Conservation (phyloP, 2,113 vertebrate genomes). For the Forbesichthys agassizii region DNA sequence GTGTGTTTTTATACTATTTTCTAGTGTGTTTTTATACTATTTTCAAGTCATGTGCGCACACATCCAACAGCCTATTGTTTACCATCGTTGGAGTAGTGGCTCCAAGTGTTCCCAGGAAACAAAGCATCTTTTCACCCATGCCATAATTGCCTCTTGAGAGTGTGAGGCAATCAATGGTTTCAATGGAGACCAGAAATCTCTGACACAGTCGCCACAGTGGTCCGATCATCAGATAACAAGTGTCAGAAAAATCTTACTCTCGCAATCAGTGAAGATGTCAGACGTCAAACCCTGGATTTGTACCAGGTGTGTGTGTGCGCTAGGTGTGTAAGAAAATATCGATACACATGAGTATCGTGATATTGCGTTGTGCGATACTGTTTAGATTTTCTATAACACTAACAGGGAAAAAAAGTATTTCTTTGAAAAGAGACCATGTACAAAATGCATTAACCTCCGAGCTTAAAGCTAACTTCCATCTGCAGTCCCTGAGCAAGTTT, state of each 20-base stretch:
- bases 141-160: too few relatives aligned
- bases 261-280: not conserved
- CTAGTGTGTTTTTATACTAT: not conserved
- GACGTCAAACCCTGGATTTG: not conserved
- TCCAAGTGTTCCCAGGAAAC: too few relatives aligned
- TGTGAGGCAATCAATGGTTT: not conserved
- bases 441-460: too few relatives aligned
- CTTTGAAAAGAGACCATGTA: too few relatives aligned
- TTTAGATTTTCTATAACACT: not conserved
- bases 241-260: not conserved
- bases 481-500: too few relatives aligned
- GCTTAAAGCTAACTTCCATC: too few relatives aligned
- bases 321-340: too few relatives aligned
- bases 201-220: not conserved
- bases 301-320: too few relatives aligned
- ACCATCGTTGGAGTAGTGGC: not conserved
- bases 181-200: not conserved
- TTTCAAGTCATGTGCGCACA: not conserved
- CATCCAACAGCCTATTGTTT: not conserved
- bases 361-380: too few relatives aligned
- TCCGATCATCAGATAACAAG: not conserved
- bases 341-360: too few relatives aligned
- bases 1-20: not conserved
- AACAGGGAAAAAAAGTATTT: not conserved
- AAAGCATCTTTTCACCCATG: too few relatives aligned